Evolutionary conservation across 2,113 vertebrate species (phyloP).

Genomic region (Tenebrosternarchus preto): DNA sequence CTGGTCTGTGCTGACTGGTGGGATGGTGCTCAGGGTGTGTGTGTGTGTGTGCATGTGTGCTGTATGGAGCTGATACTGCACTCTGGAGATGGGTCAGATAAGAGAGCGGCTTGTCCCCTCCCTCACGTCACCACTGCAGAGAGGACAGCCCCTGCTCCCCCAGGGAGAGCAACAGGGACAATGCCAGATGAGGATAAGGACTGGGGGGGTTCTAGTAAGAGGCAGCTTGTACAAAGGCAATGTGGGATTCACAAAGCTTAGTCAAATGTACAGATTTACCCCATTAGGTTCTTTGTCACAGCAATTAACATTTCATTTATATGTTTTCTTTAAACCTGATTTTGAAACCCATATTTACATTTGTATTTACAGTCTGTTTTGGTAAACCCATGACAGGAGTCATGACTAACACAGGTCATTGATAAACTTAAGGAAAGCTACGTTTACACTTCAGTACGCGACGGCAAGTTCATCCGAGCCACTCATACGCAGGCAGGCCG

Average conservation of each 20-base stretch:
- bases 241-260: background rate
- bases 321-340: no score
- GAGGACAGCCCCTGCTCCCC: constrained; percentile 22
- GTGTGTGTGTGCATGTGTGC: constrained; percentile 33
- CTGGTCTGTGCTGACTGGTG: constrained; percentile 41
- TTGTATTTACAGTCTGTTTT: no score
- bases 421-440: no score
- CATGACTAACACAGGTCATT: no score
- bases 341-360: no score
- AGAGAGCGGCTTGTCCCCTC: constrained; percentile 55
- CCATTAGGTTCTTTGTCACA: background rate
- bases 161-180: constrained; percentile 36
- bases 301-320: background rate
- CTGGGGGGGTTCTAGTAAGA: background rate
- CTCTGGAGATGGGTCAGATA: constrained; percentile 57
- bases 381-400: no score
- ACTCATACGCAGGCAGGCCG: constrained; percentile 1
- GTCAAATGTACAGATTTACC: background rate
- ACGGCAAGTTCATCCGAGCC: background rate
- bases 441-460: background rate
- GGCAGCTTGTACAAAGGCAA: no score
- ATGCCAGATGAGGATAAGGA: constrained; percentile 4
- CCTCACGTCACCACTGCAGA: constrained; percentile 13
- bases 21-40: constrained; percentile 32
- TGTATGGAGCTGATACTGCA: constrained; percentile 52